These are phyloP conservation scores for Babyrousa celebensis DNA, from an alignment of 2,797 vertebrate species.

Conservation along the genomic window DNA sequence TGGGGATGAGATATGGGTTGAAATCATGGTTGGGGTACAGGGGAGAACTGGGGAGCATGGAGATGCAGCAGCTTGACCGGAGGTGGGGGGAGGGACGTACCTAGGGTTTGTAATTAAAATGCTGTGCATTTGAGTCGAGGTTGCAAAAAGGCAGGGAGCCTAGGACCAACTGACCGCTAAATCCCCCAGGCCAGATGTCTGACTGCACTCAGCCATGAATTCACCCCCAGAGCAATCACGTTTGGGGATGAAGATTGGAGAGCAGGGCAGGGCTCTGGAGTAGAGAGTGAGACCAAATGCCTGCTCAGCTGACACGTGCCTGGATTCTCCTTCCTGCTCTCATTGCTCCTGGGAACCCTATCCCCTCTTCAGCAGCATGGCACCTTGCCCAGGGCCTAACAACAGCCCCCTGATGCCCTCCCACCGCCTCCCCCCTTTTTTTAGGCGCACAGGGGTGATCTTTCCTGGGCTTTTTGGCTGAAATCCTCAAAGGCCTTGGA, in stretches of 20 bases:
- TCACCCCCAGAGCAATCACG: background rate
- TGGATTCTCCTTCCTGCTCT: background rate
- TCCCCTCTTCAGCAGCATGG: background rate
- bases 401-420: background rate
- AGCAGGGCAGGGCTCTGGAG: background rate
- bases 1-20: background rate
- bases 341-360: background rate
- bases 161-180: background rate
- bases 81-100: background rate
- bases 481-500: slow-evolving; percentile 21
- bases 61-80: background rate
- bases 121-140: background rate
- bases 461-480: background rate
- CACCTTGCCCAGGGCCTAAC: background rate
- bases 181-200: background rate
- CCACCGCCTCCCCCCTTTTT: background rate
- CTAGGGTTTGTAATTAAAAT: slow-evolving; percentile 15
- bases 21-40: background rate
- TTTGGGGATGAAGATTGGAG: background rate
- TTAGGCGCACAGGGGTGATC: background rate
- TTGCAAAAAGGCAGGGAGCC: background rate
- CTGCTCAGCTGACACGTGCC: background rate
- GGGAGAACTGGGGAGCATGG: background rate
- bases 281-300: background rate
- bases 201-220: background rate